Conservation (phyloP, 1,140 invertebrate species). For the Leptinotarsa texana region DNA sequence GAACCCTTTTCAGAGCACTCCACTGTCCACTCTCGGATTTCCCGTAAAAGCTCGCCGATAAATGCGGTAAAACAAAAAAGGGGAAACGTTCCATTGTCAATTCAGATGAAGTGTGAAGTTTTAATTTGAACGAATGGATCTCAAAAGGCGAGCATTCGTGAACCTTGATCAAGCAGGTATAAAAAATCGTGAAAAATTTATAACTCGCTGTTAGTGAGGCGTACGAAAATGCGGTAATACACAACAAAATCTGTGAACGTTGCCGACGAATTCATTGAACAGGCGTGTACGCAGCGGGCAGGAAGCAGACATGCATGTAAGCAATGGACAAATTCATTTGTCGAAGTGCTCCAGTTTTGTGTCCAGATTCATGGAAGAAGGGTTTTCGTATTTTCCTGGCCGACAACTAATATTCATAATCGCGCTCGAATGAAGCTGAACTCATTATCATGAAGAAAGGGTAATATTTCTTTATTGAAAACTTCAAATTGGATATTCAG, state of each 20-base stretch:
- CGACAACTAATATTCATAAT: background rate
- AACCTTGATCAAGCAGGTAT: constrained; percentile 36
- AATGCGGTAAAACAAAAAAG: constrained; percentile 14
- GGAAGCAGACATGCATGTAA: constrained; percentile 36
- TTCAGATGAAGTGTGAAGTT: constrained; percentile 16
- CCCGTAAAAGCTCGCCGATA: background rate
- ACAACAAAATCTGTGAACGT: constrained; percentile 15
- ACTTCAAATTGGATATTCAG: too few species aligned
- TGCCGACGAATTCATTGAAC: constrained; percentile 14
- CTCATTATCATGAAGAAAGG: too few species aligned
- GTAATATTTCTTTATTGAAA: too few species aligned
- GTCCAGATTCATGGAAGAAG: constrained; percentile 11
- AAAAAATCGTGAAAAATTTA: constrained; percentile 30
- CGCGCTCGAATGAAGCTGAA: background rate
- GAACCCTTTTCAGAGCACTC: too few species aligned
- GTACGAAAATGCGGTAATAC: background rate
- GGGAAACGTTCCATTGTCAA: constrained; percentile 10
- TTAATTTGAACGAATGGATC: constrained; percentile 18
- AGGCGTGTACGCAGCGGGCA: constrained; percentile 26
- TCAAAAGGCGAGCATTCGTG: constrained; percentile 7
- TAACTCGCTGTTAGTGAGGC: constrained; percentile 16
- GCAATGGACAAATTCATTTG: constrained; percentile 30
- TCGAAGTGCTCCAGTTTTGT: constrained; percentile 9
- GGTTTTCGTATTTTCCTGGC: background rate
- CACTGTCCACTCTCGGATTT: too few species aligned